Evolutionary conservation across 2,113 vertebrate genomes (phyloP), one percentile per base, ranked within the genome.

Genomic region (Grallaria varia): DNA sequence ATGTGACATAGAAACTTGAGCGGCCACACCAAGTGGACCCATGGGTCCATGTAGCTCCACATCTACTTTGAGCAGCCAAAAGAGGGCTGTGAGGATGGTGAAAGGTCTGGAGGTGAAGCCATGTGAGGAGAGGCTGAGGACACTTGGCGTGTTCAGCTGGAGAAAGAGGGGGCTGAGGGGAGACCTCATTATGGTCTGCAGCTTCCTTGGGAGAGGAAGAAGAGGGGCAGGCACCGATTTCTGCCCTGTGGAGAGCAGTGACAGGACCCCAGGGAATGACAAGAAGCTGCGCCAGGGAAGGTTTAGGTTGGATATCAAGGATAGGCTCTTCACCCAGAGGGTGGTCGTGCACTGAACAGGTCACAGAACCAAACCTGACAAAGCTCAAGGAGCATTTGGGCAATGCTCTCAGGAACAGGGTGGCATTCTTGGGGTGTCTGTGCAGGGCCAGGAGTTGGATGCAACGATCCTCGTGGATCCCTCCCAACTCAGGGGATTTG

Each of bases 21-120:
- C 8, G 8, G 27, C 4, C 42, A 44, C 50, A 69, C 6, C 19
- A 39, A 35, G 30, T 4, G 6, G 0, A 2, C 12, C 33, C 37
- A n/a, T 23, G 52, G 39, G 17, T 42, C 31, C 44, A 4, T 25
- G 9, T 30, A 59, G 44, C 19, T 33, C n/a, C 2, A 0, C 55
- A 49, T 12, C 31, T 56, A 4, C 27, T 56, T 12, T 35, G 22
- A 23, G 8, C 21, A 58, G 33, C 33, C 33, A 23, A 59, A 59
- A 9, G 56, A 23, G 33, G 22, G 12, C 14, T 35, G 12, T 21
- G n/a, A 59, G n/a, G n/a, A 35, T 59, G 56, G 56, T 22, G 56
- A 58, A 58, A 13, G 21, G 20, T 35, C 33, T 35, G 33, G 33
- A 58, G 56, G 14, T 35, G 56, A 59, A 59, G 56, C n/a, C 22